Evolutionary conservation across 2,888 invertebrate genomes (phyloP), one percentile per base, ranked within the genome.

Genomic region (Hydrotaea diabolus): DNA sequence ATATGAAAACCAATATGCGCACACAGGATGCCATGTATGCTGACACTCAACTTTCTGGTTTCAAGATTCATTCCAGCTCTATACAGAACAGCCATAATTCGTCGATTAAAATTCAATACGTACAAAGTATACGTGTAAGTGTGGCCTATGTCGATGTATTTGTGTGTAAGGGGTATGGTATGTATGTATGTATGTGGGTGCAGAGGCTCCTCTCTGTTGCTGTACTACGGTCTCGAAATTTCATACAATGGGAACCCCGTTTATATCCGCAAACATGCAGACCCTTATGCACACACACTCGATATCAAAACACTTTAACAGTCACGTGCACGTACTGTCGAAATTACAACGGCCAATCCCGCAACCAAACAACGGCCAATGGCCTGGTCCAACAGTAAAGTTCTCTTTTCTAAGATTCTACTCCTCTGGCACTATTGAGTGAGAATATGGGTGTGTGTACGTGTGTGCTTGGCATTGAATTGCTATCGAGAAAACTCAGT

Each of bases 81-180:
- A 3, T 15, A 66, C 66, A 31, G 43, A 66, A 43, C 21, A 39
- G 36, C 43, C 21, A 66, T 66, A 66, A 66, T 66, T 66, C 17
- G 66, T 43, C 66, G 19, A 66, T 66, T 66, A 66, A 66, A 66
- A 66, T 66, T 66, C 66, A 66, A 66, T 66, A 43, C 66, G 66
- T 43, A 1, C 43, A 21, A 39, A 21, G 66, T 9, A 13, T 66
- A 66, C 66, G 66, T 66, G 66, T 66, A 43, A 66, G 43, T 66
- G 66, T 2, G 66, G 39, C 39, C 26, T 64, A 36, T 39, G 39
- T 39, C 5, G 39, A 39, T 39, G 39, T 7, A 9, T 13, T 4
- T 43, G 43, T 43, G 43, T 43, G 43, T 9, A 9, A 43, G 53
- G 2, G 15, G 49, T 9, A n/a, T n/a, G 7, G 1, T 43, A 7